Evolutionary conservation across 2,888 invertebrate species (phyloP), one percentile per base, ranked within the genome.

Genomic region (Drosophila villosipedis): DNA sequence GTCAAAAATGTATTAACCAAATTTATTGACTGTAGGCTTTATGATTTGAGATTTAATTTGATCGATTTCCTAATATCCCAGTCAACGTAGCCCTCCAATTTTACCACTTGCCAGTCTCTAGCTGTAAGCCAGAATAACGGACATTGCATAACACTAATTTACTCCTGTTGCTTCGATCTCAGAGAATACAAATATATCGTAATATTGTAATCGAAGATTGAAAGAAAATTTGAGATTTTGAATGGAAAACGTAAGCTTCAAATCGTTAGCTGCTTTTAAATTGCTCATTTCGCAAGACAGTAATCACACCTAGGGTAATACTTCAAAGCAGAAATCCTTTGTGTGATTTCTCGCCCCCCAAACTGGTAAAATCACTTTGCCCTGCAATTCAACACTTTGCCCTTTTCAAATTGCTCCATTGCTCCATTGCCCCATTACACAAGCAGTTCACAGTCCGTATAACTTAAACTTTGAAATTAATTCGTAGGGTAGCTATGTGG

Each of bases 381-480:
- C 19, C 14, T 25, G 49, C 35, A 31, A 58, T 63, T 50, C 33
- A 58, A 73, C 74, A 68, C 61, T 65, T 78, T 50, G 33, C 28
- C n/a, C 59, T 37, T 57, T 68, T 65, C 30, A 59, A 57, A 63
- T 49, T 33, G 25, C 52, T 33, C 25, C n/a, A 14, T 9, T 50
- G 50, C 50, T 49, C 35, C 25, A 37, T 52, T 50, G 37, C 37
- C 50, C 30, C 64, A 49, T 41, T 53, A 19, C 39, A 68, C 25
- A 47, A 47, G 25, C 25, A 47, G 47, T 47, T 47, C 47, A 16
- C 43, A 60, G 73, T 57, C 19, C 41, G 35, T 43, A 54, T 37
- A 68, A 61, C 54, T 63, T 52, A 57, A 76, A 64, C 76, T 65
- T 52, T 58, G 47, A 74, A 79, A 78, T 73, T 78, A 73, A 78